These are phyloP conservation scores for Diloba caeruleocephala DNA, from an alignment of 2,888 invertebrate species.

Conservation along the genomic window DNA sequence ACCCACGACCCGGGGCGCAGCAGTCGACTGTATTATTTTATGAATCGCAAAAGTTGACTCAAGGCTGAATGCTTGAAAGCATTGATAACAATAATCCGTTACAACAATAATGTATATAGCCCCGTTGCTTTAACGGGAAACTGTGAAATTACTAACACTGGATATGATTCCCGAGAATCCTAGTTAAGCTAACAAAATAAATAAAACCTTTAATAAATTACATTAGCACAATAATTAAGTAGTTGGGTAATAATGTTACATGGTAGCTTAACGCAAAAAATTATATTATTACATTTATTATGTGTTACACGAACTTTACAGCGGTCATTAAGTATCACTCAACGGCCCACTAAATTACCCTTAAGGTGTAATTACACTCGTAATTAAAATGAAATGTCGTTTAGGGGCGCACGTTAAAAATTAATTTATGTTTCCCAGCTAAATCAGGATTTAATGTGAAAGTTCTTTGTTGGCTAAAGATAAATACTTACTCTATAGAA, in stretches of 20 bases:
- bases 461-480: constrained; percentile 18
- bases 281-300: constrained; percentile 24
- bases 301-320: constrained; percentile 32
- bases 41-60: too few species aligned
- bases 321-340: constrained; percentile 57
- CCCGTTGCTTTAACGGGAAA: too few species aligned
- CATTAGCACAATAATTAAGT: constrained; percentile 5
- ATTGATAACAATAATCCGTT: too few species aligned
- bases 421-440: constrained; percentile 38
- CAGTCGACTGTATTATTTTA: too few species aligned
- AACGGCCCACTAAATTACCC: constrained; percentile 51
- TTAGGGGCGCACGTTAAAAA: constrained; percentile 49
- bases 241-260: constrained; percentile 9
- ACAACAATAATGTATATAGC: too few species aligned
- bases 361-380: constrained; percentile 57
- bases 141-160: too few species aligned
- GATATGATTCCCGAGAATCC: too few species aligned
- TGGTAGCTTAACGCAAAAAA: constrained; percentile 25
- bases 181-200: too few species aligned
- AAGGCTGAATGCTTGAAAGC: too few species aligned
- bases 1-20: too few species aligned
- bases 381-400: constrained; percentile 58
- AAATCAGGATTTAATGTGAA: constrained; percentile 48
- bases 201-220: neutral
- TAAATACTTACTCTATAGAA: constrained; percentile 5